Evolutionary conservation across 2,888 invertebrate genomes (phyloP).

Genomic region (Drosophila meridionalis): DNA sequence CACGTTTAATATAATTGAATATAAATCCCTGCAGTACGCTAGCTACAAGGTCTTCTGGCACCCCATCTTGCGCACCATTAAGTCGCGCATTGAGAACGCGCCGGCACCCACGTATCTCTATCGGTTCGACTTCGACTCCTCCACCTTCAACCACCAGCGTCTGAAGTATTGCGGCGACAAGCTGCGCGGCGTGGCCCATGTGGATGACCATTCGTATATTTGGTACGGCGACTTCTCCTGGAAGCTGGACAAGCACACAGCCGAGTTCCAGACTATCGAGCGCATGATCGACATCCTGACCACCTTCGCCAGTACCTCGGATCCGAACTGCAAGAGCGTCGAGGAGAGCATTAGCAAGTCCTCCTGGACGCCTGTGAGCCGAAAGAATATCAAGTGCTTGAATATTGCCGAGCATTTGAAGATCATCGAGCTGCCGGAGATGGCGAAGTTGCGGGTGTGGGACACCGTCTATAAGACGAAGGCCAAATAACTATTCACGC

Average conservation of each 20-base stretch:
- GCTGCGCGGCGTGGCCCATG: constrained; percentile 81
- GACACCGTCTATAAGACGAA: constrained; percentile 65
- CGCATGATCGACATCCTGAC: constrained; percentile 82
- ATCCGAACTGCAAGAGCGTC: constrained; percentile 77
- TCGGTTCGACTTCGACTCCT: constrained; percentile 84
- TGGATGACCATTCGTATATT: constrained; percentile 83
- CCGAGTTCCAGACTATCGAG: constrained; percentile 82
- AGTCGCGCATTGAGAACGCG: constrained; percentile 61
- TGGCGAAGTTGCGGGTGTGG: constrained; percentile 78
- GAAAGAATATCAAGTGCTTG: constrained; percentile 67
- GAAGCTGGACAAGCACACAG: constrained; percentile 70
- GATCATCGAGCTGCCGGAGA: constrained; percentile 80
- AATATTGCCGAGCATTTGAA: constrained; percentile 75
- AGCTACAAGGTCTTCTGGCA: constrained; percentile 84
- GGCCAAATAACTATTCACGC: not conserved
- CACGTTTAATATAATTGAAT: not conserved
- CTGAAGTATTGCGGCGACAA: constrained; percentile 78
- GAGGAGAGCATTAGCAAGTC: constrained; percentile 18
- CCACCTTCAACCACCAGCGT: constrained; percentile 82
- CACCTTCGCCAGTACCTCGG: constrained; percentile 77
- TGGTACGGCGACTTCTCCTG: constrained; percentile 81
- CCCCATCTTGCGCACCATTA: constrained; percentile 74
- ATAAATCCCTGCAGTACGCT: constrained; percentile 68
- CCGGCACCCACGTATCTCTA: constrained; percentile 81
- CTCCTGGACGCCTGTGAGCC: constrained; percentile 60